Evolutionary conservation across 2,113 vertebrate genomes (phyloP).

Genomic region (Zootoca vivipara): DNA sequence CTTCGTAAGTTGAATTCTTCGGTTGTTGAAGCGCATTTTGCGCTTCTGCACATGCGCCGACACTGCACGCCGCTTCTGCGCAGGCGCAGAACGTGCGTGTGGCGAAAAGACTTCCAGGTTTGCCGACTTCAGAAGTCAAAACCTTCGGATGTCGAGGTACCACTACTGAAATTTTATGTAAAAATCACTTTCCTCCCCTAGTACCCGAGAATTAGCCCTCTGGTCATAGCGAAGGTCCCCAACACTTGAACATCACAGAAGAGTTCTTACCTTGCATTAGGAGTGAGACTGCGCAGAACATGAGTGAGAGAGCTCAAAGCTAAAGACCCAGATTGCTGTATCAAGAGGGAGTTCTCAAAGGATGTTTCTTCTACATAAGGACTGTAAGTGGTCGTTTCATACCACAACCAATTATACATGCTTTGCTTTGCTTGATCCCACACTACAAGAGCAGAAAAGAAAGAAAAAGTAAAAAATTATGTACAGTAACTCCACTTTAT

Average conservation of each 20-base stretch:
- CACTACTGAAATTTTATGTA: too few relatives aligned
- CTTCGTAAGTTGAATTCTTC: too few relatives aligned
- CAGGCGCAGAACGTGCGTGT: too few relatives aligned
- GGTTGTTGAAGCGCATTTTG: too few relatives aligned
- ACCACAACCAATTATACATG: conserved; percentile 98
- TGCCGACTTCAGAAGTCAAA: too few relatives aligned
- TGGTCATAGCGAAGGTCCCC: background rate
- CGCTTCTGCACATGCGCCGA: too few relatives aligned
- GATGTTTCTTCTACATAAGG: conserved; percentile 95
- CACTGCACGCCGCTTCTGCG: too few relatives aligned
- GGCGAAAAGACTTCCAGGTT: too few relatives aligned
- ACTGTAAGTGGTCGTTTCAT: conserved; percentile 92
- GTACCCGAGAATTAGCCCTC: too few relatives aligned
- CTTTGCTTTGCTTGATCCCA: conserved; percentile 97
- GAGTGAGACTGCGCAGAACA: conserved; percentile 90
- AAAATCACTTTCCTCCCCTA: too few relatives aligned
- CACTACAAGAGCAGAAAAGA: conserved; percentile 74
- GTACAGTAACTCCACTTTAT: too few relatives aligned
- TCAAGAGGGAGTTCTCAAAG: conserved; percentile 94
- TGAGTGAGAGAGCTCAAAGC: conserved; percentile 92
- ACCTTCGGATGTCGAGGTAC: too few relatives aligned
- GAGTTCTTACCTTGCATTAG: conserved; percentile 86
- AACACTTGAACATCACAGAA: background rate
- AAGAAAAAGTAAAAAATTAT: conserved; percentile 43
- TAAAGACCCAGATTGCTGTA: conserved; percentile 90